A percentile compares a stretch with the other conserved stretches of the same genome.
Conservation (phyloP, 2,113 vertebrate species). For the Formicarius rufipectus region DNA sequence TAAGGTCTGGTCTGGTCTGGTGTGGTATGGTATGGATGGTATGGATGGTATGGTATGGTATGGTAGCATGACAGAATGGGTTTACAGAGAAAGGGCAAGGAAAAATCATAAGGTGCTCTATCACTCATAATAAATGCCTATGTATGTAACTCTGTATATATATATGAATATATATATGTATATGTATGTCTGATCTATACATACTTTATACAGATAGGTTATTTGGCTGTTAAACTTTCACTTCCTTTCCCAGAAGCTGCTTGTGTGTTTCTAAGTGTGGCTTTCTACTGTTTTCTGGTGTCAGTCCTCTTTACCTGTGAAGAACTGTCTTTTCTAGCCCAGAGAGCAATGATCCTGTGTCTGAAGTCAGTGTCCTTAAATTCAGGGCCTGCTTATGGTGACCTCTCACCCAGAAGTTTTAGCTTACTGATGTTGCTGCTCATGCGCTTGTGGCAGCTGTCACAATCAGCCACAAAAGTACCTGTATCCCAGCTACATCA, state of each 20-base stretch:
- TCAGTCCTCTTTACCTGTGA: not conserved
- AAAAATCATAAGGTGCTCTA: not conserved
- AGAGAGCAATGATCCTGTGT: not conserved
- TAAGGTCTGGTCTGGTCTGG: not conserved
- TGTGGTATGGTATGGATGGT: not conserved
- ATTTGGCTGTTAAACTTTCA: not conserved
- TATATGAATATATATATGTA: not conserved
- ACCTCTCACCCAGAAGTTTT: constrained; percentile 32
- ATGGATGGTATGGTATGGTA: not conserved
- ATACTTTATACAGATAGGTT: not conserved
- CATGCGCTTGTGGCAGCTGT: not conserved
- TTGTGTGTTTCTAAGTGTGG: not conserved
- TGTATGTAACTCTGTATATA: not conserved
- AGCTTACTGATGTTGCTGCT: not conserved
- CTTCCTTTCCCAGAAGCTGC: not conserved
- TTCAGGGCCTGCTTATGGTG: not conserved
- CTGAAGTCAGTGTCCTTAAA: not conserved
- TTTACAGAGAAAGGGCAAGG: not conserved
- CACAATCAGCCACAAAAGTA: not conserved
- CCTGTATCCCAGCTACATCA: not conserved
- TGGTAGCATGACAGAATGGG: not conserved
- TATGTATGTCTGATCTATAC: not conserved
- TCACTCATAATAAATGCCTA: not conserved
- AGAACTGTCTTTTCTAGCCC: not conserved
- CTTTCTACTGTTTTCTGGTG: not conserved